Conservation (phyloP, 2,113 vertebrate species). For the Damaliscus lunatus region DNA sequence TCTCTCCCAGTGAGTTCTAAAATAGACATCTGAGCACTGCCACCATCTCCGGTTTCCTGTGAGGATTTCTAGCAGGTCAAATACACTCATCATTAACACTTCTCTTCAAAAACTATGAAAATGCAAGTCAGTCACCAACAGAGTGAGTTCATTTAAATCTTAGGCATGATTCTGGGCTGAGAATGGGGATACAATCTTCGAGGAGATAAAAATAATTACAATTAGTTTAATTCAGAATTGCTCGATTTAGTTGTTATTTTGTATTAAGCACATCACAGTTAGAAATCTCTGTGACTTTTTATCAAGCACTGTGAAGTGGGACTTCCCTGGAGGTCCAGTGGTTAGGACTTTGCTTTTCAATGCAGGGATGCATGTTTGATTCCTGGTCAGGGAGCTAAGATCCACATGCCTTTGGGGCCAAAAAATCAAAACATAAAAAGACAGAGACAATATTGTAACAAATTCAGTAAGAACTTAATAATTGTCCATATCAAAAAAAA, state of each 20-base stretch:
- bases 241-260: neutral
- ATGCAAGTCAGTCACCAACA: slow-evolving; percentile 56
- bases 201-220: neutral
- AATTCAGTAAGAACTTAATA: neutral
- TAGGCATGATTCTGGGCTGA: neutral
- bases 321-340: neutral
- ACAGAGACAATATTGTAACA: neutral
- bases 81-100: slow-evolving; percentile 56
- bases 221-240: neutral
- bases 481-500: neutral
- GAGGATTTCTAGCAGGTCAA: slow-evolving; percentile 50
- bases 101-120: slow-evolving; percentile 59
- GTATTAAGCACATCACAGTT: neutral
- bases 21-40: slow-evolving; percentile 17
- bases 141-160: neutral
- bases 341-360: neutral
- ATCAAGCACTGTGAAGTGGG: neutral
- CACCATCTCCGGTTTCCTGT: slow-evolving; percentile 35
- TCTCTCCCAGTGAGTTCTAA: slow-evolving; percentile 25
- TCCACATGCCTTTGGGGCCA: neutral
- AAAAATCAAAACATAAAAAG: neutral
- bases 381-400: neutral
- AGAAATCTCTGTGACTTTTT: neutral
- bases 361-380: neutral
- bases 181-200: neutral